Evolutionary conservation across 2,888 invertebrate genomes (phyloP).

Genomic region (Zeuzera pyrina): DNA sequence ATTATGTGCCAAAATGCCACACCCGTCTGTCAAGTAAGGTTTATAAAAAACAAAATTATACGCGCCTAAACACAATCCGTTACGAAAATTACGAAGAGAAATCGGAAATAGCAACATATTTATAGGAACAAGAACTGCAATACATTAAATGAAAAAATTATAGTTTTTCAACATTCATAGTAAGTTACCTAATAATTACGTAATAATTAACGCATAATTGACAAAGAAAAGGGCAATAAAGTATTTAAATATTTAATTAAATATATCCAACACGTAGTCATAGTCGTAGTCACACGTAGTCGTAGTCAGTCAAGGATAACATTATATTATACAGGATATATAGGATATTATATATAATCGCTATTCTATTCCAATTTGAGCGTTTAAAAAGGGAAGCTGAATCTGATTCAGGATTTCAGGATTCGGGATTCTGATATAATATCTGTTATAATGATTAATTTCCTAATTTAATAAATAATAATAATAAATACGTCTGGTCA

Average conservation of each 20-base stretch:
- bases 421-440: too few relatives aligned
- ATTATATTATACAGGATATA: too few relatives aligned
- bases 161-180: too few relatives aligned
- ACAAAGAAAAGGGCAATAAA: background rate
- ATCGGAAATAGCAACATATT: background rate
- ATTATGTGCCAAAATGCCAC: conserved; percentile 23
- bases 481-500: too few relatives aligned
- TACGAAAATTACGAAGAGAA: conserved; percentile 14
- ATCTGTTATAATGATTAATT: too few relatives aligned
- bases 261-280: background rate
- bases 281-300: too few relatives aligned
- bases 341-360: background rate
- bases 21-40: conserved; percentile 20
- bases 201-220: background rate
- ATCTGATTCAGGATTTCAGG: too few relatives aligned
- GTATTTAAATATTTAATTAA: background rate
- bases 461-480: too few relatives aligned
- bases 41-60: conserved; percentile 18
- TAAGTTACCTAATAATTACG: background rate
- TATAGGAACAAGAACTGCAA: background rate
- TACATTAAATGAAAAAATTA: background rate
- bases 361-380: background rate
- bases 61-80: conserved; percentile 15
- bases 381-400: too few relatives aligned
- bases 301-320: too few relatives aligned